Evolutionary conservation across 2,113 vertebrate genomes (phyloP).

Genomic region (Cryptoleucopteryx plumbea): DNA sequence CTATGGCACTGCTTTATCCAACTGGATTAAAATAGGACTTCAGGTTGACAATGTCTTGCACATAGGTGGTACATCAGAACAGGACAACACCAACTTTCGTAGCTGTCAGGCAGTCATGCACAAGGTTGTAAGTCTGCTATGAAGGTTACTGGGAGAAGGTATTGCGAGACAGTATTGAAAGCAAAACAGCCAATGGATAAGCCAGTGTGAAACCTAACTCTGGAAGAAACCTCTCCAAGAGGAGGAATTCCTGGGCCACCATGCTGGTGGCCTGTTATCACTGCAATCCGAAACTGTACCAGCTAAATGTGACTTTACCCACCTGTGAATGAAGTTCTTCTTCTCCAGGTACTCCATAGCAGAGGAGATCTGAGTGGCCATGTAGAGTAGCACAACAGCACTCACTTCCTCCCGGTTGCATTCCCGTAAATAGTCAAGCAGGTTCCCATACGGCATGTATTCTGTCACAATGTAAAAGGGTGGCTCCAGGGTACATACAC

Average conservation of each 20-base stretch:
- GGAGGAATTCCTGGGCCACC: neutral
- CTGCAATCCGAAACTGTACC: neutral
- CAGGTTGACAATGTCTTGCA: neutral
- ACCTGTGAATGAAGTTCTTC: constrained; percentile 99
- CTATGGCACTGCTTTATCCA: neutral
- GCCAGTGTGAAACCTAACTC: neutral
- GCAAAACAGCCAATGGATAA: neutral
- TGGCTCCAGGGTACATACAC: constrained; percentile 96
- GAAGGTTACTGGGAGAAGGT: neutral
- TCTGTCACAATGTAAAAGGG: constrained; percentile 98
- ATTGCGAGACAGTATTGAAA: neutral
- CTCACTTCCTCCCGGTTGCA: constrained; percentile 95
- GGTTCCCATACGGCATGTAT: constrained; percentile 97
- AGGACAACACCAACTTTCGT: neutral
- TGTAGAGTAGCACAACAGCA: constrained; percentile 94
- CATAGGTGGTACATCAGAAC: neutral
- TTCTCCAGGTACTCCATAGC: constrained; percentile 99
- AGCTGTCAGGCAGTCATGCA: neutral
- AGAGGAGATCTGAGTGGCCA: constrained; percentile 99
- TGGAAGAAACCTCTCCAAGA: neutral
- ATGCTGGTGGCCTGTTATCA: no score
- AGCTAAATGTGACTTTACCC: neutral
- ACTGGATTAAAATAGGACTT: neutral
- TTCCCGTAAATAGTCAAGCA: constrained; percentile 94
- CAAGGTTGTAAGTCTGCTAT: neutral